These are phyloP conservation scores for Troglohyphantes excavatus DNA, from an alignment of 2,888 invertebrate species.

Conservation along the genomic window DNA sequence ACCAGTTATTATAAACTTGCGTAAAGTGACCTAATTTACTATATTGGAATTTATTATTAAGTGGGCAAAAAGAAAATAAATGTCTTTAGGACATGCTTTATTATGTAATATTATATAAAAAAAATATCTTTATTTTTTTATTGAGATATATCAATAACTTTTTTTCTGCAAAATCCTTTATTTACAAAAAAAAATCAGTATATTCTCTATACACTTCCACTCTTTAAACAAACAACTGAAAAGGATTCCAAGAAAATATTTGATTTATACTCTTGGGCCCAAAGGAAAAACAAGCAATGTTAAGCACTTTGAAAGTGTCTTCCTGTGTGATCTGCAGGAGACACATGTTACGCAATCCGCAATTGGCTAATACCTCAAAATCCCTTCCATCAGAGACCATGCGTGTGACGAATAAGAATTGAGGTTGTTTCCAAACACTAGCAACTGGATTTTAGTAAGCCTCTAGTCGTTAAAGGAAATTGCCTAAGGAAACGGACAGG, in stretches of 20 bases:
- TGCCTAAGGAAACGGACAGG: background rate
- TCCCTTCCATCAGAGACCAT: background rate
- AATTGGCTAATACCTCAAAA: constrained; percentile 26
- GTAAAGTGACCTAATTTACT: too few relatives aligned
- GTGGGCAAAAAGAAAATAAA: too few relatives aligned
- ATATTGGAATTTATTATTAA: too few relatives aligned
- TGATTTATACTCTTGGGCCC: background rate
- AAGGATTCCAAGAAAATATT: background rate
- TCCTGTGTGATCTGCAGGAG: constrained; percentile 13
- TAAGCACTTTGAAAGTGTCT: background rate
- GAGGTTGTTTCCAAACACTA: background rate
- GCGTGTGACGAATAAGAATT: background rate
- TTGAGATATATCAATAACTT: too few relatives aligned
- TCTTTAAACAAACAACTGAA: background rate
- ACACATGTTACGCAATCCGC: constrained; percentile 27
- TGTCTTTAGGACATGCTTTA: too few relatives aligned
- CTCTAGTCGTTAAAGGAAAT: constrained; percentile 19
- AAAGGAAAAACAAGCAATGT: background rate
- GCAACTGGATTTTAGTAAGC: constrained; percentile 22
- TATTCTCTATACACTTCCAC: background rate
- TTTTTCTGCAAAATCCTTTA: too few relatives aligned
- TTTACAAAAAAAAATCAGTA: too few relatives aligned
- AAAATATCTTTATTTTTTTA: too few relatives aligned
- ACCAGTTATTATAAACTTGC: too few relatives aligned
- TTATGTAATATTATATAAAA: too few relatives aligned